phyloP scores from a whole-genome alignment of 2,888 invertebrate genomes.

The Chironomus tentans region DNA sequence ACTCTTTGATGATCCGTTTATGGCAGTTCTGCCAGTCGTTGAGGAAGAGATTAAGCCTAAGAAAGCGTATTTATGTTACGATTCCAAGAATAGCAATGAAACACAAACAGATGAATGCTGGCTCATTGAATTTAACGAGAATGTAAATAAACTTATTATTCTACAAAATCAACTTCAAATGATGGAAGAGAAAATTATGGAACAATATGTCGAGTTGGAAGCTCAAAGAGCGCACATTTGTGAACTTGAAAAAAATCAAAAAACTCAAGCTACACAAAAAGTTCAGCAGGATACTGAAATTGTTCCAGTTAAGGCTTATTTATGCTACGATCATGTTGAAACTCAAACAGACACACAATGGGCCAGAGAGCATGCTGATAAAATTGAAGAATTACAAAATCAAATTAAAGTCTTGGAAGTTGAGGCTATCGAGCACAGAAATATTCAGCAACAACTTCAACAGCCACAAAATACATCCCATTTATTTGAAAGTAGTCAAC shows the following conservation, averaged over 20 bases:
- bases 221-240: background rate
- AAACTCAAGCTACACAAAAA: background rate
- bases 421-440: background rate
- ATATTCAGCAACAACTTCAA: background rate
- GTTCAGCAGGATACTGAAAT: slow-evolving; percentile 38
- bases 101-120: slow-evolving; percentile 20
- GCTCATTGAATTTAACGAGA: background rate
- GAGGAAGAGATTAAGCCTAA: slow-evolving; percentile 34
- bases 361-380: background rate
- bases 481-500: background rate
- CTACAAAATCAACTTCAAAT: slow-evolving; percentile 18
- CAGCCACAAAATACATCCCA: too few relatives aligned
- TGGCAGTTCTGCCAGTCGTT: slow-evolving; percentile 28
- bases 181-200: slow-evolving; percentile 27
- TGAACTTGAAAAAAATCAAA: background rate
- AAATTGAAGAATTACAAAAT: background rate
- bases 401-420: background rate
- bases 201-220: background rate
- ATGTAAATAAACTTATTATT: background rate
- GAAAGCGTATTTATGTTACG: slow-evolving; percentile 37
- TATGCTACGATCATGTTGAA: slow-evolving; percentile 41
- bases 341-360: background rate
- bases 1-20: slow-evolving; percentile 14
- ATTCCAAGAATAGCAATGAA: slow-evolving; percentile 30
- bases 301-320: slow-evolving; percentile 47